These are phyloP conservation scores for Pontoporia blainvillei DNA, from an alignment of 2,113 vertebrate genomes.

Conservation along the genomic window DNA sequence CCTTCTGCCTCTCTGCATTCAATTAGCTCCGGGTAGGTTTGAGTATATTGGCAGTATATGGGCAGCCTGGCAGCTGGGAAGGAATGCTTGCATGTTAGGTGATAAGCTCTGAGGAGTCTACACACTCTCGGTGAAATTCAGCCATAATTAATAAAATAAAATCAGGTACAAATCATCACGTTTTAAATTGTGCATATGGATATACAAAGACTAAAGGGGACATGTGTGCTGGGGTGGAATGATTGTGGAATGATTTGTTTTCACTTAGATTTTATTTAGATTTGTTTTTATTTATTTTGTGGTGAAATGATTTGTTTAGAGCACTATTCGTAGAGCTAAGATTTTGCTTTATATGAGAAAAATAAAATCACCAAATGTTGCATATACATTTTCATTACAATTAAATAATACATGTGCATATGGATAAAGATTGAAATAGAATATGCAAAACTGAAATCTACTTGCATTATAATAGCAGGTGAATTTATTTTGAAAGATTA, in stretches of 20 bases:
- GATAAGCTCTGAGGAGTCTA: not conserved
- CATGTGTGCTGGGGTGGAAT: not conserved
- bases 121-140: not conserved
- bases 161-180: not conserved
- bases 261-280: not conserved
- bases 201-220: not conserved
- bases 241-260: not conserved
- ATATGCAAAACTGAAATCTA: not conserved
- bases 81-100: not conserved
- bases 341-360: not conserved
- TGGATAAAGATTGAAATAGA: not conserved
- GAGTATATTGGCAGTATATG: not conserved
- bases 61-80: not conserved
- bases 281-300: not conserved
- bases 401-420: not conserved
- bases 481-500: not conserved
- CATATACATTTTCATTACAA: not conserved
- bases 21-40: not conserved
- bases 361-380: not conserved
- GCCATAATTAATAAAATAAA: not conserved
- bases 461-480: not conserved
- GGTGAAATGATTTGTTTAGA: not conserved
- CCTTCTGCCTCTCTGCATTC: not conserved
- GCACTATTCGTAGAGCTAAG: not conserved
- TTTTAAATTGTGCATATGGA: not conserved